Base-by-base conservation (phyloP, 2,797 vertebrate genomes). In the Gymnothorax reevesii region DNA sequence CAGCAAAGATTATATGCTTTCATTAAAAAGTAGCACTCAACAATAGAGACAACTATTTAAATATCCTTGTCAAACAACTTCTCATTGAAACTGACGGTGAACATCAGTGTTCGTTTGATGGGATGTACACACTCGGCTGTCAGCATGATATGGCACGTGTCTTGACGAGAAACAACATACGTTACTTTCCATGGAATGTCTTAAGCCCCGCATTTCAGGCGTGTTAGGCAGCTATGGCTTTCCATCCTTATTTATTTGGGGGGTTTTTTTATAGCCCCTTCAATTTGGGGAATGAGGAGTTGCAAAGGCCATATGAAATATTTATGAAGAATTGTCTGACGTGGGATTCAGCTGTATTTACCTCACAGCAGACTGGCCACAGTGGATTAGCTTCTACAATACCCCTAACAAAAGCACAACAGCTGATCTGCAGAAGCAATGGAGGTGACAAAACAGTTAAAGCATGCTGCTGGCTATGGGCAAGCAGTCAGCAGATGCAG, bases 321-420 rank as follows among this genome's bases (percentile, higher is more conserved):
- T 97, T 97, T 96, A 97, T 96, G 95, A 94, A 95, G 96, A 97
- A 97, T 97, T 96, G 97, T 97, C 96, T 97, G 97, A 97, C 96
- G 97, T 97, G 91, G 92, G 90, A 94, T 95, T 94, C 93, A 93
- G 97, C 97, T 97, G 97, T 96, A 97, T 98, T 98, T 98, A 97
- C 96, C 94, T 96, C 96, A 97, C 96, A 97, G 97, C 96, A 95
- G 95, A 97, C 97, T 96, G 95, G 96, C 97, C 97, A 97, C 97
- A 97, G 96, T 95, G 97, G 97, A 98, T 98, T 99, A 98, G 97
- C 96, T 96, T 96, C 97, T 97, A 99, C 98, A 99, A 99, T 99
- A 97, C 97, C 97, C 95, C 95, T 97, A 99, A 99, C 98, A 99
- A 99, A 99, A 97, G 97, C 97, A 96, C 97, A 97, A 99, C 98